Conservation (phyloP, 1,140 invertebrate genomes). For the Pachypeltis micranthus region DNA sequence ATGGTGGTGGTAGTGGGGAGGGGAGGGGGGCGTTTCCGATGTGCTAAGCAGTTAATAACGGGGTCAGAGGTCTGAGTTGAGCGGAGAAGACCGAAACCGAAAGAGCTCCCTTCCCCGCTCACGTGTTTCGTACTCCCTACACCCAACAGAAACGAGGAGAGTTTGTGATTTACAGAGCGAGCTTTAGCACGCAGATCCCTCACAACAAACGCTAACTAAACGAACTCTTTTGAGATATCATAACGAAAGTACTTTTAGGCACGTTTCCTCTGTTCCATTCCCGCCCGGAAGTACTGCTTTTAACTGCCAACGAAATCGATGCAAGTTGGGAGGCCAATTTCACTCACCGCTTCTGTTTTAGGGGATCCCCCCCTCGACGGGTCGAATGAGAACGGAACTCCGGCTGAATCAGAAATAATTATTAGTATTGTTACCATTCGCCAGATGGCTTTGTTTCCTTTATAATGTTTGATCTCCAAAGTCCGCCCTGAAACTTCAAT, state of each 20-base stretch:
- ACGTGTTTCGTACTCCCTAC: background rate
- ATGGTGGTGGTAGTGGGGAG: background rate
- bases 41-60: constrained; percentile 9
- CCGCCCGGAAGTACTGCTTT: background rate
- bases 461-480: too few relatives aligned
- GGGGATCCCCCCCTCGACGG: too few relatives aligned
- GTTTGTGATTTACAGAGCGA: background rate
- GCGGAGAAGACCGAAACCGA: constrained; percentile 1
- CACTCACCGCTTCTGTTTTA: too few relatives aligned
- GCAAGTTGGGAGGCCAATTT: too few relatives aligned
- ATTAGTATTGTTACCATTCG: too few relatives aligned
- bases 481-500: too few relatives aligned
- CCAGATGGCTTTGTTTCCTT: too few relatives aligned
- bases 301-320: constrained; percentile 2
- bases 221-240: constrained; percentile 1
- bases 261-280: background rate
- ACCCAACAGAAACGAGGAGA: background rate
- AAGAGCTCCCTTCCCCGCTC: too few relatives aligned
- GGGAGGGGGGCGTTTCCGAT: background rate
- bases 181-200: constrained; percentile 7
- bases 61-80: background rate
- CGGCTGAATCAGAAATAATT: too few relatives aligned
- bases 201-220: constrained; percentile 5
- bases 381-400: too few relatives aligned
- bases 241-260: constrained; percentile 8